Percentiles rank a stretch among this genome's conserved stretches.
Evolutionary conservation across 2,797 vertebrate genomes (phyloP).

Genomic region (Heteromormyrus szaboi): DNA sequence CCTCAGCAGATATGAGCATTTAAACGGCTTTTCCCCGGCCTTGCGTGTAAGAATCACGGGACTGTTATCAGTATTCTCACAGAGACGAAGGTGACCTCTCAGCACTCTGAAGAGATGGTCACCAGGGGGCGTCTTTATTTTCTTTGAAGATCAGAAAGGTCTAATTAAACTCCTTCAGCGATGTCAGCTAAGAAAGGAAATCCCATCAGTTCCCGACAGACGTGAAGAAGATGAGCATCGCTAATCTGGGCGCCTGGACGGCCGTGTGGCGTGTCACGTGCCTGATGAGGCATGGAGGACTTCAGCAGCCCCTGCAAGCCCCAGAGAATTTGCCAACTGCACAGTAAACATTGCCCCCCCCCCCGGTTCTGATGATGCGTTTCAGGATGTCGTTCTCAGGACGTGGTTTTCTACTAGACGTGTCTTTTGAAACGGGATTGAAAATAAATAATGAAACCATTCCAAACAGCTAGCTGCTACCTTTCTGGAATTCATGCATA

Average conservation of each 20-base stretch:
- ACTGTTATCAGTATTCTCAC: not conserved
- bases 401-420: not conserved
- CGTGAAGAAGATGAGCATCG: not conserved
- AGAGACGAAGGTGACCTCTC: not conserved
- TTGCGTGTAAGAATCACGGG: not conserved
- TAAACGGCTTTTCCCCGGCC: not conserved
- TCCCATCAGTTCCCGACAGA: constrained; percentile 32
- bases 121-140: not conserved
- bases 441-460: not conserved
- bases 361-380: not conserved
- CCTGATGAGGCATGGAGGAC: not conserved
- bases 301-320: not conserved
- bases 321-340: not conserved
- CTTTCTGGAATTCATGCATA: not conserved
- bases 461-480: not conserved
- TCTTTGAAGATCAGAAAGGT: constrained; percentile 1
- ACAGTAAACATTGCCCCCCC: not conserved
- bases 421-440: not conserved
- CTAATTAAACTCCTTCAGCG: constrained; percentile 21
- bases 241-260: not conserved
- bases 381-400: not conserved
- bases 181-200: constrained; percentile 38
- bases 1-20: not conserved
- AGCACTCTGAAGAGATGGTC: not conserved
- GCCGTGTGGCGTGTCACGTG: not conserved